A percentile compares a stretch with the other conserved stretches of the same genome.
Conservation (phyloP, 1,140 invertebrate species). For the Aethina tumida region DNA sequence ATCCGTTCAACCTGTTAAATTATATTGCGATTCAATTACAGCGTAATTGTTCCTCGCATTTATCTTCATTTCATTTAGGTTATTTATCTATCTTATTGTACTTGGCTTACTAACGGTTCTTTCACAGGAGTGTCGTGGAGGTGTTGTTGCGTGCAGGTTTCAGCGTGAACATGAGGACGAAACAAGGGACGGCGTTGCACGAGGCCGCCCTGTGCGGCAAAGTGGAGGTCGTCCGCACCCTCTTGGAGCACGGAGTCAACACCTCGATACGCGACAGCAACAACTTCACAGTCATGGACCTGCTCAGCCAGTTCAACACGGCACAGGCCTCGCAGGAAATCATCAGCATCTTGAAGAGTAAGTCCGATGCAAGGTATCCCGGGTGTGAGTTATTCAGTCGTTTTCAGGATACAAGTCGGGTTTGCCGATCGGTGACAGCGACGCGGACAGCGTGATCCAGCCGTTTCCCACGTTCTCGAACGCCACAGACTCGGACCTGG, state of each 20-base stretch:
- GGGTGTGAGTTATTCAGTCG: neutral
- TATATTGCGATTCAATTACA: too few species aligned
- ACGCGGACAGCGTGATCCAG: slow-evolving; percentile 44
- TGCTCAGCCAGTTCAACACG: slow-evolving; percentile 72
- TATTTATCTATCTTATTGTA: too few species aligned
- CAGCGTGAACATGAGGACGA: slow-evolving; percentile 80
- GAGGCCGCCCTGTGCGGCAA: slow-evolving; percentile 92
- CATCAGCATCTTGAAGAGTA: slow-evolving; percentile 75
- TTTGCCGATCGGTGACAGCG: slow-evolving; percentile 37
- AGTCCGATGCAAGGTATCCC: slow-evolving; percentile 29
- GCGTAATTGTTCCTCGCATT: too few species aligned
- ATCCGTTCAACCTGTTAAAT: too few species aligned
- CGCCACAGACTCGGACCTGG: slow-evolving; percentile 43
- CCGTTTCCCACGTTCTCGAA: slow-evolving; percentile 48
- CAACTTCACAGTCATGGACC: slow-evolving; percentile 77
- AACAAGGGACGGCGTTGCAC: slow-evolving; percentile 84
- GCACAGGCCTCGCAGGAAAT: slow-evolving; percentile 81
- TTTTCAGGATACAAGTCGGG: slow-evolving; percentile 25
- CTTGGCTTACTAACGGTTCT: too few species aligned
- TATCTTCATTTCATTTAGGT: too few species aligned
- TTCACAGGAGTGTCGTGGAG: slow-evolving; percentile 72
- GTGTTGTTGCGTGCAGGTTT: slow-evolving; percentile 75
- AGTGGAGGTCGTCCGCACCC: slow-evolving; percentile 74
- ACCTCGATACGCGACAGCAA: slow-evolving; percentile 65
- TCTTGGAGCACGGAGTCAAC: slow-evolving; percentile 76